Evolutionary conservation across 1,140 invertebrate species (phyloP), one percentile per base, ranked within the genome.

Genomic region (Heliconius himera): DNA sequence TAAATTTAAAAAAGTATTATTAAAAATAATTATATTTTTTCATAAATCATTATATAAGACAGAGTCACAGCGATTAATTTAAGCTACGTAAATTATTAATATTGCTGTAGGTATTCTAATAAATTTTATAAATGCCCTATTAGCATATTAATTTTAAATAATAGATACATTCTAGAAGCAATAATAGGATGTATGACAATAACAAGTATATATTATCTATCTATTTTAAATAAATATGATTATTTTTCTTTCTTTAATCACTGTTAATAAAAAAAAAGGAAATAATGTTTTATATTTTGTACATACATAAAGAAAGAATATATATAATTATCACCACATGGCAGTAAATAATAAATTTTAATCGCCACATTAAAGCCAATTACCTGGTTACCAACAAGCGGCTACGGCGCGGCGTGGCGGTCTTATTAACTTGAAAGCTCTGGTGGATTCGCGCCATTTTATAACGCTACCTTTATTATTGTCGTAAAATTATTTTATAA

Each of bases 391-490:
- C 8, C 41, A 46, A 70, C 46, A 72, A 26, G 66, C 70, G 8
- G 66, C 41, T 46, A 49, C 41, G 41, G 13, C 18, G 6, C 8
- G 41, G n/a, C 41, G 66, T 66, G 41, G 38, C 66, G 41, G 60
- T 66, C 29, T 72, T 77, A 77, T 77, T 71, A 72, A 54, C 41
- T 77, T 72, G 76, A 77, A 77, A 77, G 76, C 70, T 51, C 71
- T 54, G 76, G 70, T 41, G 49, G 41, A 51, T 77, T 77, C 70
- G 41, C 75, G 66, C 75, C 33, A 71, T 77, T 77, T 71, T 46
- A 71, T 77, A 51, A 72, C 76, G 18, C 41, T 29, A 72, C 76
- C 46, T 77, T 77, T 71, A 77, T 36, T 26, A 9, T 71, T 36
- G 29, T 20, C 46, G 36, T 71, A 77, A 77, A 77, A 77, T 77